A percentile compares a stretch with the other conserved stretches of the same genome.
Evolutionary conservation across 92 coral and sea anemone species (phyloP).

Genomic region (Pocillopora meandrina): DNA sequence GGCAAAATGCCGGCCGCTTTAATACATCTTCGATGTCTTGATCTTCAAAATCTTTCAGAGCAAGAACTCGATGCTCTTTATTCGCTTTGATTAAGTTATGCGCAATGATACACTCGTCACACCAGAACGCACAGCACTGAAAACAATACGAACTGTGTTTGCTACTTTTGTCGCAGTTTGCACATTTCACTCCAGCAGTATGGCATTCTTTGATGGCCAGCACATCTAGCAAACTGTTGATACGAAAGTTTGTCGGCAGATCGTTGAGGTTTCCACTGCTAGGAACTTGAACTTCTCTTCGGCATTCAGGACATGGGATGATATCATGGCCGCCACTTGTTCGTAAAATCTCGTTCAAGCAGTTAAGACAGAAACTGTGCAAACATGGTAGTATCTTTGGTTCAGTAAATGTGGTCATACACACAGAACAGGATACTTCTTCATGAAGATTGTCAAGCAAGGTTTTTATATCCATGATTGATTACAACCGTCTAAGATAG

Average conservation of each 20-base stretch:
- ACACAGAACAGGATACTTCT: slow-evolving; percentile 27
- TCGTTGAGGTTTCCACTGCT: not conserved
- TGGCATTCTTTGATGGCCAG: not conserved
- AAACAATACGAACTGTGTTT: not conserved
- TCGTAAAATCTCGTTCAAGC: not conserved
- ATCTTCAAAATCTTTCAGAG: not conserved
- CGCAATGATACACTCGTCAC: not conserved
- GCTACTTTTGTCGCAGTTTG: not conserved
- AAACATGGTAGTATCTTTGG: not conserved
- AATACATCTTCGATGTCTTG: not conserved
- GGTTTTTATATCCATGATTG: slow-evolving; percentile 9
- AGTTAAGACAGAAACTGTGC: not conserved
- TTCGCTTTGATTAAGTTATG: not conserved
- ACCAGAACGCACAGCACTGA: not conserved
- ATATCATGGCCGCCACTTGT: not conserved
- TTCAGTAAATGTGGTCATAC: slow-evolving; percentile 8
- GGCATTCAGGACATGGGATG: not conserved
- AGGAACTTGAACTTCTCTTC: not conserved
- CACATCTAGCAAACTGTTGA: slow-evolving; percentile 4
- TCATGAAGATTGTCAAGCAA: slow-evolving; percentile 10
- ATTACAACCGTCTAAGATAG: no score
- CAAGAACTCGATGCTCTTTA: not conserved
- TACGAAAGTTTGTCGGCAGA: not conserved
- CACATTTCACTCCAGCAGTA: not conserved
- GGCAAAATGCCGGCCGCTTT: slow-evolving; percentile 10